Percentiles rank a stretch among this genome's conserved stretches.
Evolutionary conservation across 1,140 invertebrate species (phyloP).

Genomic region (Sminthurinus signatus): DNA sequence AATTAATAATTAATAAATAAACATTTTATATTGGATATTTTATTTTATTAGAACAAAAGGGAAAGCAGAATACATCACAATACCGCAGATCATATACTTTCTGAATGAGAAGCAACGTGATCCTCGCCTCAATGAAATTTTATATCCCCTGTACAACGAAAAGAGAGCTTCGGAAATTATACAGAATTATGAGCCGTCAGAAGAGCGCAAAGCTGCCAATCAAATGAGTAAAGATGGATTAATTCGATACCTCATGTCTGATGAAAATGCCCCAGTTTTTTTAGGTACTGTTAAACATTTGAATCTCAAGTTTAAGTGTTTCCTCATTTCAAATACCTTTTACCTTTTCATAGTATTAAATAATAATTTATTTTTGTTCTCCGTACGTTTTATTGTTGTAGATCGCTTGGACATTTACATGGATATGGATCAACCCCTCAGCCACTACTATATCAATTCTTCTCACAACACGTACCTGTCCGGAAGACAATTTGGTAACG

Average conservation of each 20-base stretch:
- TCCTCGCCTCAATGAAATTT: slow-evolving; percentile 96
- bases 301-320: too few relatives aligned
- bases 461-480: slow-evolving; percentile 98
- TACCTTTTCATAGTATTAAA: too few relatives aligned
- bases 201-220: slow-evolving; percentile 55
- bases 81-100: slow-evolving; percentile 87
- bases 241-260: slow-evolving; percentile 96
- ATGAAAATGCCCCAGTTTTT: slow-evolving; percentile 98
- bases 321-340: too few relatives aligned
- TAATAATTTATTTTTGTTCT: too few relatives aligned
- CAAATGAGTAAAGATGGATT: slow-evolving; percentile 88
- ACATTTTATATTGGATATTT: too few relatives aligned
- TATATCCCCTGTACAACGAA: slow-evolving; percentile 95
- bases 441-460: slow-evolving; percentile 99
- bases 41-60: slow-evolving; percentile 67
- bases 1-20: too few relatives aligned
- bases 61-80: slow-evolving; percentile 75
- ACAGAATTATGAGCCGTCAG: slow-evolving; percentile 83
- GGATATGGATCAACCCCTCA: slow-evolving; percentile 97
- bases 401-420: slow-evolving; percentile 94
- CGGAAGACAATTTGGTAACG: slow-evolving; percentile 95
- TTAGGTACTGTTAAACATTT: too few relatives aligned
- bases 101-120: slow-evolving; percentile 98
- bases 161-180: slow-evolving; percentile 91
- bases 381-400: too few relatives aligned